Percentiles rank a stretch among this genome's conserved stretches.
These are phyloP conservation scores for Calameuta idolon DNA, from an alignment of 2,888 invertebrate species.

Conservation along the genomic window DNA sequence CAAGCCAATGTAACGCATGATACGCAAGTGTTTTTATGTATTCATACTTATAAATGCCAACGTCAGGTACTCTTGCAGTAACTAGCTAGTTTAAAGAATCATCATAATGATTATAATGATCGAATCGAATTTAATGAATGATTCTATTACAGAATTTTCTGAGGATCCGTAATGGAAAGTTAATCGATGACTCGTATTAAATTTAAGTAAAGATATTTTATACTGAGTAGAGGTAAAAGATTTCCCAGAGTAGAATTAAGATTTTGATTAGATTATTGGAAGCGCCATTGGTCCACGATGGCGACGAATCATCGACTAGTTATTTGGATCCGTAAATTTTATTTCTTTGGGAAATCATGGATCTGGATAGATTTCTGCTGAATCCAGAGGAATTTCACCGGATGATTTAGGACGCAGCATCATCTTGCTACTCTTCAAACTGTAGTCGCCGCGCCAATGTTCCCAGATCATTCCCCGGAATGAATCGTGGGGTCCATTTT, in stretches of 20 bases:
- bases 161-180: background rate
- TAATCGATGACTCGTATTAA: background rate
- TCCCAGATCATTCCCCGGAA: conserved; percentile 73
- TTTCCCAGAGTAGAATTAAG: background rate
- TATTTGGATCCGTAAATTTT: background rate
- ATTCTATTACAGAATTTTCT: background rate
- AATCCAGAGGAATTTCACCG: conserved; percentile 18
- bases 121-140: background rate
- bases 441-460: conserved; percentile 71
- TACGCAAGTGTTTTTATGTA: background rate
- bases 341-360: conserved; percentile 12
- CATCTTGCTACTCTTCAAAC: conserved; percentile 70
- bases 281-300: background rate
- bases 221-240: background rate
- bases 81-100: background rate
- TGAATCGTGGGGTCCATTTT: conserved; percentile 67
- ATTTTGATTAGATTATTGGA: background rate
- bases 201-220: background rate
- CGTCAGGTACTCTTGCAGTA: conserved; percentile 3
- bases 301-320: background rate
- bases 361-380: conserved; percentile 21
- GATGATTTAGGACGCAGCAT: conserved; percentile 60
- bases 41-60: conserved; percentile 6
- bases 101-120: background rate
- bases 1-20: background rate